Percentiles rank a stretch among this genome's conserved stretches.
These are phyloP conservation scores for Tethya wilhelma DNA, from an alignment of 37 sponge, comb jelly and placozoan species.

Conservation along the genomic window DNA sequence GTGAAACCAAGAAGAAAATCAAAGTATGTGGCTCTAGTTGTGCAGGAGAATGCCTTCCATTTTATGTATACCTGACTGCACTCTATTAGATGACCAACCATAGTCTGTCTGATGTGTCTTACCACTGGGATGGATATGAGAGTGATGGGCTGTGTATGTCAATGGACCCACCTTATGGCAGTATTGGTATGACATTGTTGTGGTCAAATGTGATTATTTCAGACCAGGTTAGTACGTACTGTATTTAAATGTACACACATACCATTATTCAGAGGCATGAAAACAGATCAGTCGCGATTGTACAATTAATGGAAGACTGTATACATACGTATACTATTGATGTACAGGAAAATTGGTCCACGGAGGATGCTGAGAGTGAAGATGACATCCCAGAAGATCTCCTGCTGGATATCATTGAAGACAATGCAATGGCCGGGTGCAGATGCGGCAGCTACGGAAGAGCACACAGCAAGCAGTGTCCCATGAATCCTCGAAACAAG, in stretches of 20 bases:
- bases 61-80: background rate
- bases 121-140: conserved; percentile 41
- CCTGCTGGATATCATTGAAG: background rate
- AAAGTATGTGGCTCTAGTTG: background rate
- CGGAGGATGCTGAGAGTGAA: background rate
- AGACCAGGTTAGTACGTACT: background rate
- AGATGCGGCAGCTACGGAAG: background rate
- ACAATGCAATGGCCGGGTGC: background rate
- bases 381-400: background rate
- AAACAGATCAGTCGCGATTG: too few relatives aligned
- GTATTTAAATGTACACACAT: background rate
- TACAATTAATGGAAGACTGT: background rate
- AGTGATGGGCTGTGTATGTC: conserved; percentile 6
- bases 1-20: background rate
- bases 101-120: conserved; percentile 39
- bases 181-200: conserved; percentile 46
- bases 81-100: conserved; percentile 57
- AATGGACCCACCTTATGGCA: conserved; percentile 46
- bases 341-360: background rate
- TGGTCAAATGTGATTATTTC: too few relatives aligned
- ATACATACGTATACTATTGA: background rate
- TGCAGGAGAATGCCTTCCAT: background rate
- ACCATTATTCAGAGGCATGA: too few relatives aligned
- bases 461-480: background rate
- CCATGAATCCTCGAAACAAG: background rate